phyloP scores from a whole-genome alignment of 2,113 vertebrate species.

The Anguilla japonica region DNA sequence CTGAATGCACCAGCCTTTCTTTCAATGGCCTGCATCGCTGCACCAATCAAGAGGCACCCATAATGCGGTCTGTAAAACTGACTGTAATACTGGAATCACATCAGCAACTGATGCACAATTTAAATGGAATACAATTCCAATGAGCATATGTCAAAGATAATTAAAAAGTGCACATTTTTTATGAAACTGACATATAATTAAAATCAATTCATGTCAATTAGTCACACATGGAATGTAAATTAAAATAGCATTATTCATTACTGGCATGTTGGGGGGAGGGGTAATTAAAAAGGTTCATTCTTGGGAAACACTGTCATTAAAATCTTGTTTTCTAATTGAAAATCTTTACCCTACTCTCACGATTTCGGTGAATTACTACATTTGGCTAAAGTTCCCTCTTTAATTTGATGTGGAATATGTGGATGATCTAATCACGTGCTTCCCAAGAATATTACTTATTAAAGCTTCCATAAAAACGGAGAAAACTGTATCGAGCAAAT shows the following conservation, averaged over 20 bases:
- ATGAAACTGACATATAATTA: conserved; percentile 40
- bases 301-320: conserved; percentile 37
- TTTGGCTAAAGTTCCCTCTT: conserved; percentile 2
- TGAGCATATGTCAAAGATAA: conserved; percentile 28
- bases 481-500: not conserved
- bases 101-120: not conserved
- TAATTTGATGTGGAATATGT: conserved; percentile 10
- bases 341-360: conserved; percentile 38
- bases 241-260: conserved; percentile 51
- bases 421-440: not conserved
- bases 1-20: not conserved
- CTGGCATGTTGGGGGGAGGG: conserved; percentile 31
- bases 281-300: conserved; percentile 49
- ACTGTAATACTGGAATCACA: not conserved
- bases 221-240: conserved; percentile 52
- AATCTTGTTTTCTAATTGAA: conserved; percentile 50
- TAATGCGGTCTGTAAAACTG: conserved; percentile 4
- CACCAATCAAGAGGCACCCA: not conserved
- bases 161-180: conserved; percentile 32
- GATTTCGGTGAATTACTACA: conserved; percentile 4
- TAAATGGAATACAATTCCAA: conserved; percentile 9
- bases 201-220: conserved; percentile 52
- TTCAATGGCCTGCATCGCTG: not conserved
- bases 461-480: not conserved
- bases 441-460: conserved; percentile 7